Evolutionary conservation across 2,797 vertebrate species (phyloP), one percentile per base, ranked within the genome.

Genomic region (Coranthus polyacanthus): DNA sequence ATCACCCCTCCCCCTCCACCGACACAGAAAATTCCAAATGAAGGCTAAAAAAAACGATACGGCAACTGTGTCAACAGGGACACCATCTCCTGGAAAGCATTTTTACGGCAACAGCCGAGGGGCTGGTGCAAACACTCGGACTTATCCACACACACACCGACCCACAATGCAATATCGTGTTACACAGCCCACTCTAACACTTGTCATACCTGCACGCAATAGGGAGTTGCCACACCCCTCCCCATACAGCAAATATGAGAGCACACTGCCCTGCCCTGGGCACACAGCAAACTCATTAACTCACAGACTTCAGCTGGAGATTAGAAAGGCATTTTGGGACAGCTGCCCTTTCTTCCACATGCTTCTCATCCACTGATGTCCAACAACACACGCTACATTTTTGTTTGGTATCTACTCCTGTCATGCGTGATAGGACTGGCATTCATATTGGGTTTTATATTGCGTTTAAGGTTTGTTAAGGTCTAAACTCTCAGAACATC

Each of bases 31-130:
- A 95, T 94, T 94, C 94, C 92, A 92, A 85, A 74, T 81, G 60
- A 79, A 89, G 91, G 88, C 92, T 94, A 95, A 95, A 94, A 94
- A 94, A 94, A 95, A 94, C 83, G 82, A 89, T 82, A 72, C 57
- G 69, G 76, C 95, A 96, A 96, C 95, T 96, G 95, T 90, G 93
- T 92, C 94, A 96, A 96, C 94, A 95, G 0, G 18, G 79, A 24
- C 79, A 69, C 72, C 72, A 85, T 83, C 88, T 82, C 74, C 85
- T 56, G 54, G 86, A 91, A 90, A 84, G 84, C 83, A 81, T 89
- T 92, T 88, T 87, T 86, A 84, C 59, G 59, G 78, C 78, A 78
- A 77, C 78, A 82, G 79, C 70, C 79, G 37, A 60, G 71, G 71
- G 79, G 59, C 75, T 42, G 59, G 26, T 6, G 47, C 79, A 82